phyloP scores from a whole-genome alignment of 2,888 invertebrate species.

The Pelosia muscerda region DNA sequence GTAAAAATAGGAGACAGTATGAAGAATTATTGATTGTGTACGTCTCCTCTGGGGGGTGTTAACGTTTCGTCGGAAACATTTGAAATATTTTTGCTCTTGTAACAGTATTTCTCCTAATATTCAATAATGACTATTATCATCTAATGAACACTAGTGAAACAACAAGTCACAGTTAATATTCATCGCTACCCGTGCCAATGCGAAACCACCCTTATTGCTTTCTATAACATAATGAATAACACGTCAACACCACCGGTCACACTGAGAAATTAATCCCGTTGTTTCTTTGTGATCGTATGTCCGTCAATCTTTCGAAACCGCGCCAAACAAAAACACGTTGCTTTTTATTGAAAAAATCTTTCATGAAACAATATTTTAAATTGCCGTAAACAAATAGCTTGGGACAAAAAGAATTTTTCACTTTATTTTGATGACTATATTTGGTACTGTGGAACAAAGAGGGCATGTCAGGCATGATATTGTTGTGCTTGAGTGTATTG shows the following conservation, averaged over 20 bases:
- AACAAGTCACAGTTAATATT: not conserved
- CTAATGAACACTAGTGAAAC: not conserved
- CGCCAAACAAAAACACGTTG: constrained; percentile 45
- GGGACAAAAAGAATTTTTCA: constrained; percentile 13
- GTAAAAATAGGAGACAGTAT: no score
- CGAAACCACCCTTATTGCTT: constrained; percentile 29
- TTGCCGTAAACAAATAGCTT: constrained; percentile 3
- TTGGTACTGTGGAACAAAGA: constrained; percentile 12
- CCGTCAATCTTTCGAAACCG: constrained; percentile 29
- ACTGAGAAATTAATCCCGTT: constrained; percentile 64
- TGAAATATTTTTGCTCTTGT: no score
- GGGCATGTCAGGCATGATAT: not conserved
- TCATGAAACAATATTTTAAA: constrained; percentile 5
- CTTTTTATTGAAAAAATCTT: constrained; percentile 17
- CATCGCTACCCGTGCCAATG: constrained; percentile 3
- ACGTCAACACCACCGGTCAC: constrained; percentile 63
- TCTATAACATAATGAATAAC: constrained; percentile 64
- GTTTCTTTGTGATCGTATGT: constrained; percentile 48
- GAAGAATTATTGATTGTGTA: not conserved
- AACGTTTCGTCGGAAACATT: no score
- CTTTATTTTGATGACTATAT: constrained; percentile 9
- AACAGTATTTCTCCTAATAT: no score
- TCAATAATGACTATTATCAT: no score
- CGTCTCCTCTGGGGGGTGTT: no score
- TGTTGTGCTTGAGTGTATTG: not conserved